Evolutionary conservation across 2,888 invertebrate genomes (phyloP).

Genomic region (Phasia obesa): DNA sequence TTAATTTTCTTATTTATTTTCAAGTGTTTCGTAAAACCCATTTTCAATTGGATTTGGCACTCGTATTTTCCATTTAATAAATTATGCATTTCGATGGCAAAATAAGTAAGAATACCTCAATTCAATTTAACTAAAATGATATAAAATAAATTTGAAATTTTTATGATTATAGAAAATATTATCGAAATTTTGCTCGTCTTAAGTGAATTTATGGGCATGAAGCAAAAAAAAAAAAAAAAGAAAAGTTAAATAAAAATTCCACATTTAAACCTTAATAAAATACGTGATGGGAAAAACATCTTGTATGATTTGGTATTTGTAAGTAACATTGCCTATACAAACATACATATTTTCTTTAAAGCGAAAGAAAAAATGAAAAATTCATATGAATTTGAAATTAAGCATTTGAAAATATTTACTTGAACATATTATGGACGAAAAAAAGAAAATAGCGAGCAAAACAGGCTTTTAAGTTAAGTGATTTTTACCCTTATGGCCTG

Average conservation of each 20-base stretch:
- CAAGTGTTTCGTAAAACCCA: neutral
- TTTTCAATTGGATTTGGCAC: slow-evolving; percentile 47
- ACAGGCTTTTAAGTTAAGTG: slow-evolving; percentile 67
- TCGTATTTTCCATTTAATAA: slow-evolving; percentile 59
- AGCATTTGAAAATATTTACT: slow-evolving; percentile 5
- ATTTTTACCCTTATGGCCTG: slow-evolving; percentile 37
- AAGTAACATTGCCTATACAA: neutral
- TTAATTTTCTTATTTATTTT: slow-evolving; percentile 49
- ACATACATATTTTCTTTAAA: slow-evolving; percentile 51
- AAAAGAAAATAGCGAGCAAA: neutral
- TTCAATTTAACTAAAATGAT: slow-evolving; percentile 54
- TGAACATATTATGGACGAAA: neutral
- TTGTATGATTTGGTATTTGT: slow-evolving; percentile 31
- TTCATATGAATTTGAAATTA: slow-evolving; percentile 64
- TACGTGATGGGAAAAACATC: slow-evolving; percentile 51
- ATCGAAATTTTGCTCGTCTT: slow-evolving; percentile 49
- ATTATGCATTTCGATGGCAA: slow-evolving; percentile 55
- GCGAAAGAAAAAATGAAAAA: slow-evolving; percentile 36
- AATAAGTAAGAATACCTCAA: slow-evolving; percentile 28
- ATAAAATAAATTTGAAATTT: slow-evolving; percentile 59
- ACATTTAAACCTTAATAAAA: slow-evolving; percentile 23
- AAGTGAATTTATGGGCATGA: slow-evolving; percentile 61
- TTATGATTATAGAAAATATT: slow-evolving; percentile 63
- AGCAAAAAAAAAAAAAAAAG: neutral
- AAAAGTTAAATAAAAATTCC: slow-evolving; percentile 6